Base-by-base conservation (phyloP, 1,140 invertebrate species). In the Anastrepha obliqua region DNA sequence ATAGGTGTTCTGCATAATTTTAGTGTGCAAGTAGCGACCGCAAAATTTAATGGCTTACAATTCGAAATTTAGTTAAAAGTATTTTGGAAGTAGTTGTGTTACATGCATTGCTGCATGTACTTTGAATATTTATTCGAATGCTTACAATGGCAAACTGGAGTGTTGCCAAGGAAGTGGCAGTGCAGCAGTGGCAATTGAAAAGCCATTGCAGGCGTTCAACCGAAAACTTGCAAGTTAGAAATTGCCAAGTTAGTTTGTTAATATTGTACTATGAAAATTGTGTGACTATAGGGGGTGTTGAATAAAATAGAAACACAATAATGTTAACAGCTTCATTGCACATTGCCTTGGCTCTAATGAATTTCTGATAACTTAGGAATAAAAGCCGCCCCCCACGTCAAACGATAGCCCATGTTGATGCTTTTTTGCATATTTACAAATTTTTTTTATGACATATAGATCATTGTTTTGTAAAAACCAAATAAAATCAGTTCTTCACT, bases 41-140 rank as follows among this genome's bases (percentile, higher is more conserved):
- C 20, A 86, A 86, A 86, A 86, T 85, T 85, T 85, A 85, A 86
- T 60, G 59, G 59, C 15, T 60, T 86, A 20, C 85, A 62, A 86
- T 11, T 44, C n/a, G 85, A 64, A 60, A 86, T 86, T 62, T 62
- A 44, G 29, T 60, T 20, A 62, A 81, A 29, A 67, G 64, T n/a
- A 29, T 81, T 81, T 67, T 81, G 29, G 74, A 55, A 81, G 74
- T 17, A 81, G 74, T 81, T 81, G 74, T 55, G 2, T 39, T 39
- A 44, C 85, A 62, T 39, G 85, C 59, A 81, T 51, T 62, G 20
- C 60, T 58, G 1, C 29, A n/a, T 81, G 47, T 15, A n/a, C 8
- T 86, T 86, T 86, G 55, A 62, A 86, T 86, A 86, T 86, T 60
- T 86, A 62, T 86, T 59, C 15, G n/a, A 55, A 42, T 20, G 47